These are phyloP conservation scores for Callopanchax toddi DNA, from an alignment of 2,113 vertebrate species.

Conservation along the genomic window DNA sequence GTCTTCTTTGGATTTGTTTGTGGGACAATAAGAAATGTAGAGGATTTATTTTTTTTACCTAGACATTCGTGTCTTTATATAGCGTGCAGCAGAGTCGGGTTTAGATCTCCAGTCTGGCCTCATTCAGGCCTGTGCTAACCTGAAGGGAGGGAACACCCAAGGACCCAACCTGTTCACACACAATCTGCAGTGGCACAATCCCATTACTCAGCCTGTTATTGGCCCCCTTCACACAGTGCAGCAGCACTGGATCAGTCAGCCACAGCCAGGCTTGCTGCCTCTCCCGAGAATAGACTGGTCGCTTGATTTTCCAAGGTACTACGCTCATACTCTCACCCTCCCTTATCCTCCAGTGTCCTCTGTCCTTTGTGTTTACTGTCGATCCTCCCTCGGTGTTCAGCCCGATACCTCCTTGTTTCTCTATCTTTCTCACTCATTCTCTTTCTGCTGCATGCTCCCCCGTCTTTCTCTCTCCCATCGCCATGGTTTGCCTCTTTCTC, in stretches of 20 bases:
- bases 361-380: slow-evolving; percentile 14
- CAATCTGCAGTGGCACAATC: slow-evolving; percentile 75
- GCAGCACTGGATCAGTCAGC: slow-evolving; percentile 70
- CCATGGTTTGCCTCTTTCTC: slow-evolving; percentile 44
- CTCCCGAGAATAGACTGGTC: slow-evolving; percentile 66
- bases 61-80: neutral
- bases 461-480: slow-evolving; percentile 21
- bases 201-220: slow-evolving; percentile 77
- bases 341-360: slow-evolving; percentile 55
- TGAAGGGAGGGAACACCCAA: slow-evolving; percentile 66
- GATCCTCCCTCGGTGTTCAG: slow-evolving; percentile 22
- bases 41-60: slow-evolving; percentile 19
- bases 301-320: slow-evolving; percentile 71
- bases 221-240: slow-evolving; percentile 70
- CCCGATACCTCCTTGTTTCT: slow-evolving; percentile 16
- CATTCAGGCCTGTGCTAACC: slow-evolving; percentile 58
- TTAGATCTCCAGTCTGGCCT: slow-evolving; percentile 28
- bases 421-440: slow-evolving; percentile 22
- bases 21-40: slow-evolving; percentile 5
- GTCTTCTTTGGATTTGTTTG: slow-evolving; percentile 16
- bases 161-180: slow-evolving; percentile 72
- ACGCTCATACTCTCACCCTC: slow-evolving; percentile 51
- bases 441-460: slow-evolving; percentile 15
- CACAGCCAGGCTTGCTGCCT: slow-evolving; percentile 57
- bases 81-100: slow-evolving; percentile 21